A percentile compares a stretch with the other conserved stretches of the same genome.
Conservation (phyloP, 2,113 vertebrate species). For the Notiomystis cincta region DNA sequence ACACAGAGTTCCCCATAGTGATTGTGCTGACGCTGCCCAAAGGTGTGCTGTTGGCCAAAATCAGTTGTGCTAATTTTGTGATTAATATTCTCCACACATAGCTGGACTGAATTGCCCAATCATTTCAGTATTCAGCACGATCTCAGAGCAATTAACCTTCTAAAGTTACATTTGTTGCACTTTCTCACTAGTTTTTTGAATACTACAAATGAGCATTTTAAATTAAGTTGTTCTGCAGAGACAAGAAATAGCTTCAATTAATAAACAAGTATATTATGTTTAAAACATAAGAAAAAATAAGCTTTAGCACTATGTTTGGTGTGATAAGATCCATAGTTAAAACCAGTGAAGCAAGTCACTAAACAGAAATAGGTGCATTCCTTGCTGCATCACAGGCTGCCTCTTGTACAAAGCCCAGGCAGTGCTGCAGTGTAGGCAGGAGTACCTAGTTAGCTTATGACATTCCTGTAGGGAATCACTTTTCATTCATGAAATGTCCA, state of each 20-base stretch:
- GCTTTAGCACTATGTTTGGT: neutral
- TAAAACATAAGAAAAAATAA: neutral
- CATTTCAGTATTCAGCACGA: neutral
- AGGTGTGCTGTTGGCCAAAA: neutral
- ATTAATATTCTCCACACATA: neutral
- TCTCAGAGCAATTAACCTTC: neutral
- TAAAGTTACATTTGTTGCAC: neutral
- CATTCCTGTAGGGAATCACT: neutral
- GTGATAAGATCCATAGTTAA: neutral
- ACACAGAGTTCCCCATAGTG: neutral
- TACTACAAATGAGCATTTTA: neutral
- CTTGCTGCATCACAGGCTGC: neutral
- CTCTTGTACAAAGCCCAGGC: neutral
- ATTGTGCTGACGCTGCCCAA: neutral
- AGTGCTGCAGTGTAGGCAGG: neutral
- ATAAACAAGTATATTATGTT: neutral
- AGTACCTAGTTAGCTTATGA: conserved; percentile 56
- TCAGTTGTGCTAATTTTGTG: neutral
- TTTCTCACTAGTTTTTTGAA: neutral
- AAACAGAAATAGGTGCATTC: neutral
- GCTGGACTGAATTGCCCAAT: neutral
- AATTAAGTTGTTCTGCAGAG: neutral
- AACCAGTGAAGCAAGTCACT: neutral
- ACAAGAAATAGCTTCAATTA: neutral
- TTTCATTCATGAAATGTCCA: neutral